Evolutionary conservation across 2,113 vertebrate species (phyloP).

Genomic region (Rutilus rutilus): DNA sequence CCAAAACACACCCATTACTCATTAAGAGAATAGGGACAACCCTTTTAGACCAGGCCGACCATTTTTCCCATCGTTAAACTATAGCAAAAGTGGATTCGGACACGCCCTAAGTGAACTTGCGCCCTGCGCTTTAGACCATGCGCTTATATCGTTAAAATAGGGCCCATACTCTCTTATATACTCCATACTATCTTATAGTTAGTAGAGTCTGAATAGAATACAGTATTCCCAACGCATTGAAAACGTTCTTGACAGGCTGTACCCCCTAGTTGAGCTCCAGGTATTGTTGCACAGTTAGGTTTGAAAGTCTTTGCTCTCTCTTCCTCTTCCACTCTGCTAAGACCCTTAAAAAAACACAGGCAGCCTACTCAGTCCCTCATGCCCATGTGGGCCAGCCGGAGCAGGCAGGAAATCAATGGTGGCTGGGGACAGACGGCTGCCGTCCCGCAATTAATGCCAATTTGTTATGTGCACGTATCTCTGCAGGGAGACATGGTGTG

Average conservation of each 20-base stretch:
- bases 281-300: not conserved
- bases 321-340: not conserved
- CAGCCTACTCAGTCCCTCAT: slow-evolving; percentile 34
- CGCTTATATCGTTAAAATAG: too few relatives aligned
- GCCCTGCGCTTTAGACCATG: too few relatives aligned
- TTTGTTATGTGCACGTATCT: slow-evolving; percentile 52
- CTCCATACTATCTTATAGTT: not conserved
- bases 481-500: slow-evolving; percentile 33
- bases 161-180: too few relatives aligned
- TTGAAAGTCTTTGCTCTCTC: not conserved
- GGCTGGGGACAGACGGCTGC: slow-evolving; percentile 42
- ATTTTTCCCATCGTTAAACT: too few relatives aligned
- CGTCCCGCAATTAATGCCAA: slow-evolving; percentile 48
- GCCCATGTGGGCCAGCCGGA: slow-evolving; percentile 20
- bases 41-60: too few relatives aligned
- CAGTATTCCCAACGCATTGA: not conserved
- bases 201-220: not conserved
- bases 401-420: slow-evolving; percentile 51
- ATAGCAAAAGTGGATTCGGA: too few relatives aligned
- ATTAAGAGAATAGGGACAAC: too few relatives aligned
- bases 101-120: too few relatives aligned
- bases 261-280: not conserved
- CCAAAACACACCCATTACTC: too few relatives aligned
- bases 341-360: slow-evolving; percentile 18
- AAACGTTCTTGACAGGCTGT: not conserved